These are phyloP conservation scores for Anodontia alba DNA, from an alignment of 2,888 invertebrate genomes.

Conservation along the genomic window DNA sequence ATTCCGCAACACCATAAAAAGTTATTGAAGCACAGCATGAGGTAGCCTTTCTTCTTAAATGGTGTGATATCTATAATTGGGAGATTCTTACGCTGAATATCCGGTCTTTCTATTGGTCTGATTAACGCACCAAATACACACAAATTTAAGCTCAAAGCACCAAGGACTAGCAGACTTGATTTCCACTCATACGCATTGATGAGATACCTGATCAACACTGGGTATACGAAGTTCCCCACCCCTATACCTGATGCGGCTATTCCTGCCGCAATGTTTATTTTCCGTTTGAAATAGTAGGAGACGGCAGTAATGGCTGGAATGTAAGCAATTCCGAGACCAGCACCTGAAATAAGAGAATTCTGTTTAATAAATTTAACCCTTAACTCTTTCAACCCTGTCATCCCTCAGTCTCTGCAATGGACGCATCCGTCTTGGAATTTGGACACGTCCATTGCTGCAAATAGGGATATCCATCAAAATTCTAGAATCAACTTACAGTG, in stretches of 20 bases:
- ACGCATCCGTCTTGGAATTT: no score
- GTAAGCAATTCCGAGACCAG: slow-evolving; percentile 71
- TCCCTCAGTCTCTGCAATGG: no score
- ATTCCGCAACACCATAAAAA: slow-evolving; percentile 70
- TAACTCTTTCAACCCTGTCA: no score
- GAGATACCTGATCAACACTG: slow-evolving; percentile 66
- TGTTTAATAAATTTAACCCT: no score
- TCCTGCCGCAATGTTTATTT: slow-evolving; percentile 68
- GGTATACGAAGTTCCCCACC: slow-evolving; percentile 71
- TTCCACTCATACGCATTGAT: slow-evolving; percentile 67
- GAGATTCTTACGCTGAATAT: slow-evolving; percentile 32
- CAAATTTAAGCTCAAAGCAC: slow-evolving; percentile 67
- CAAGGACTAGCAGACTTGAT: slow-evolving; percentile 69
- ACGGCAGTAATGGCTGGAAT: slow-evolving; percentile 70
- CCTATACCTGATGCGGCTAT: slow-evolving; percentile 73
- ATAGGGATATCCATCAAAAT: no score
- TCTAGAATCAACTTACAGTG: no score
- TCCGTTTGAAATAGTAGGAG: slow-evolving; percentile 69
- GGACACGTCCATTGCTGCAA: no score
- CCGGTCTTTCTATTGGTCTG: slow-evolving; percentile 61
- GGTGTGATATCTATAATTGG: slow-evolving; percentile 63
- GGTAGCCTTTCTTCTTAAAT: slow-evolving; percentile 65
- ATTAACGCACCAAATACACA: slow-evolving; percentile 67
- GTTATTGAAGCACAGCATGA: slow-evolving; percentile 65
- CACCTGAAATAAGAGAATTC: slow-evolving; percentile 64